These are phyloP conservation scores for Aspiorhynchus laticeps DNA, from an alignment of 2,113 vertebrate species.

Conservation along the genomic window DNA sequence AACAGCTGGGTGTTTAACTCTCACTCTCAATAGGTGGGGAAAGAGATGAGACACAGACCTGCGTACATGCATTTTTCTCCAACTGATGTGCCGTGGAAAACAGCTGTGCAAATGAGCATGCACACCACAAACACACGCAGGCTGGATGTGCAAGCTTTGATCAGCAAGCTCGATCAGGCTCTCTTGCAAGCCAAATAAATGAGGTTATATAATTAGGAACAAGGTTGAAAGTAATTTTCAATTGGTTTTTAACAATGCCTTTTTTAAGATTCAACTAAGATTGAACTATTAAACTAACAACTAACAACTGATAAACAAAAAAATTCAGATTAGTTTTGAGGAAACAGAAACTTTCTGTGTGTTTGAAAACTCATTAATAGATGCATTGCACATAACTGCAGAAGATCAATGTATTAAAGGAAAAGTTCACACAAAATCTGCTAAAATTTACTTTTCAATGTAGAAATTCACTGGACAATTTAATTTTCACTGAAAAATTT, in stretches of 20 bases:
- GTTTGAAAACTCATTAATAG: no score
- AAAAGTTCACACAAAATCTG: no score
- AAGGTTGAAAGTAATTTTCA: not conserved
- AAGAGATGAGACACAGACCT: conserved; percentile 46
- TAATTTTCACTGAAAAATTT: no score
- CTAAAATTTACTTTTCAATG: no score
- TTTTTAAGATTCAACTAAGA: no score
- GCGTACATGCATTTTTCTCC: conserved; percentile 48
- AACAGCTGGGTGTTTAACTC: conserved; percentile 51
- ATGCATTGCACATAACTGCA: no score
- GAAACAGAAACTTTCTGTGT: not conserved
- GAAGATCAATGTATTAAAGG: not conserved
- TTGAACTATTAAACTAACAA: no score
- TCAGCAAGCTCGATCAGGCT: conserved; percentile 33
- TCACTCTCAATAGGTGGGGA: conserved; percentile 46
- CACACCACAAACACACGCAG: conserved; percentile 31
- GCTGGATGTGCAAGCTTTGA: conserved; percentile 42
- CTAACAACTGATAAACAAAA: not conserved
- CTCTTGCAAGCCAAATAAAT: conserved; percentile 50
- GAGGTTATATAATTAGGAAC: conserved; percentile 32
- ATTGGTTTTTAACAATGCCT: not conserved
- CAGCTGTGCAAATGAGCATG: conserved; percentile 57
- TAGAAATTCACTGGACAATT: not conserved
- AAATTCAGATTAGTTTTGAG: not conserved
- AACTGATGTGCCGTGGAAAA: conserved; percentile 49